Evolutionary conservation across 2,113 vertebrate species (phyloP).

Genomic region (Hippotragus niger): DNA sequence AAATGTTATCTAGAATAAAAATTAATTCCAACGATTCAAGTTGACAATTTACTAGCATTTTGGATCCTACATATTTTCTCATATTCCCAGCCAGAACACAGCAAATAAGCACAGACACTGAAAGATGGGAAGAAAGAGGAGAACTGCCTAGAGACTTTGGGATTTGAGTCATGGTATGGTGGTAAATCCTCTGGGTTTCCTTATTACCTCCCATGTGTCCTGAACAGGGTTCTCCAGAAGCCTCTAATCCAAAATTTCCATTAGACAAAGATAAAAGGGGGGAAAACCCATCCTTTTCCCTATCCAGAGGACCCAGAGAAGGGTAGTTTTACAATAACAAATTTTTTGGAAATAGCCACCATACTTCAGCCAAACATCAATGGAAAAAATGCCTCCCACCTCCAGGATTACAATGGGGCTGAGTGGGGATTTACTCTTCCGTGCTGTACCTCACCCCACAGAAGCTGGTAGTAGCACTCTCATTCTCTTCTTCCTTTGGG

Average conservation of each 20-base stretch:
- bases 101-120: neutral
- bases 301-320: neutral
- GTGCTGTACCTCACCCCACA: neutral
- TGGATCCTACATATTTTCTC: neutral
- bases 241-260: neutral
- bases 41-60: constrained; percentile 22
- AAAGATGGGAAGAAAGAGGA: neutral
- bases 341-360: neutral
- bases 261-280: neutral
- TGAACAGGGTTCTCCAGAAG: neutral
- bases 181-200: neutral
- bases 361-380: neutral
- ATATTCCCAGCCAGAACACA: neutral
- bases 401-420: neutral
- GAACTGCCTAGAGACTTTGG: neutral
- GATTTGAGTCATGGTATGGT: neutral
- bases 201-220: neutral
- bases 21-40: constrained; percentile 5
- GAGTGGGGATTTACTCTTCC: neutral
- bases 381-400: neutral
- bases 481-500: neutral
- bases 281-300: neutral
- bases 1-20: constrained; percentile 28
- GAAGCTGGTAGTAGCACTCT: neutral
- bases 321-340: neutral